Evolutionary conservation across 2,888 invertebrate genomes (phyloP).

Genomic region (Carpatolechia fugitivella): DNA sequence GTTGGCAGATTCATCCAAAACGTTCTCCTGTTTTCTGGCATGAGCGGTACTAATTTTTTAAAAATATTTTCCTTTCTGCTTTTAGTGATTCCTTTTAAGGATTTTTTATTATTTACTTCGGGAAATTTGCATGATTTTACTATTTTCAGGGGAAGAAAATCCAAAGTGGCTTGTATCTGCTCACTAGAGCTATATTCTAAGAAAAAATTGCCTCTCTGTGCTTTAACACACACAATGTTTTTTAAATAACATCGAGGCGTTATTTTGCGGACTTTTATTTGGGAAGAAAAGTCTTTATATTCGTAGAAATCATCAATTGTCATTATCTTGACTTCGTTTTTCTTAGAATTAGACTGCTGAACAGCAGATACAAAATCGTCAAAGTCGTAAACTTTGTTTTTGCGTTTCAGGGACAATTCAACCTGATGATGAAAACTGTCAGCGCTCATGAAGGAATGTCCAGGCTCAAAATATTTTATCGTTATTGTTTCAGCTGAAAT

Average conservation of each 20-base stretch:
- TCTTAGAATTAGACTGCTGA: too few relatives aligned
- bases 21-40: neutral
- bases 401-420: conserved; percentile 9
- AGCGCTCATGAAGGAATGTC: conserved; percentile 15
- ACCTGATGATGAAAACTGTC: conserved; percentile 18
- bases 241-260: too few relatives aligned
- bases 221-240: too few relatives aligned
- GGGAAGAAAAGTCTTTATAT: too few relatives aligned
- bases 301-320: too few relatives aligned
- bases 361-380: conserved; percentile 11
- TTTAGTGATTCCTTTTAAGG: neutral
- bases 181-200: too few relatives aligned
- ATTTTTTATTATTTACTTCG: neutral
- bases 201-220: too few relatives aligned
- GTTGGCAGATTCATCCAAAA: neutral
- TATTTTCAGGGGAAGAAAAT: too few relatives aligned
- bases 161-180: too few relatives aligned
- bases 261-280: too few relatives aligned
- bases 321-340: too few relatives aligned
- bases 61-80: neutral
- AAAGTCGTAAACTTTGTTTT: conserved; percentile 14
- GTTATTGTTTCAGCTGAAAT: neutral
- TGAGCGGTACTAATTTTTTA: neutral
- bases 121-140: too few relatives aligned
- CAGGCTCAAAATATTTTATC: neutral